Conservation (phyloP, 2,888 invertebrate species). For the Colletes collaris region DNA sequence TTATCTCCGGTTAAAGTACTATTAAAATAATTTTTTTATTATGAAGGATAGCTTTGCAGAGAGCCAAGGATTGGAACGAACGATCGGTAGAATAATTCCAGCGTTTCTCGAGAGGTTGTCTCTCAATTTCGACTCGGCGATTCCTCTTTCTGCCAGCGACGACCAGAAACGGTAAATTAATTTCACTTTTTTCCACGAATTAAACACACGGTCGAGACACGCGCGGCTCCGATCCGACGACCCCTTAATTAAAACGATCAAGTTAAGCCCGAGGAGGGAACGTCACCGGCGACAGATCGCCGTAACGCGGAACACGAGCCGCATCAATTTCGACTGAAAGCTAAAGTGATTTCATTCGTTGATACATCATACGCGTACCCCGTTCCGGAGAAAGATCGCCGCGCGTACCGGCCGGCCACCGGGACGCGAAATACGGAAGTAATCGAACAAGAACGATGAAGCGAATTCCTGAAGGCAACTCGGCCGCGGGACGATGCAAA, state of each 20-base stretch:
- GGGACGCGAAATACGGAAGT: conserved; percentile 58
- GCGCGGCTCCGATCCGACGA: background rate
- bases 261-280: background rate
- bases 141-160: background rate
- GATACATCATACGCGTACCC: conserved; percentile 16
- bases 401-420: conserved; percentile 2
- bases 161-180: conserved; percentile 1
- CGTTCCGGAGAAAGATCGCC: conserved; percentile 12
- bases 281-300: conserved; percentile 5
- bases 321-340: conserved; percentile 29
- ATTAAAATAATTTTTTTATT: too few species aligned
- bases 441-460: conserved; percentile 53
- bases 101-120: too few species aligned
- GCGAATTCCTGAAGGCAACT: conserved; percentile 40
- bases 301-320: conserved; percentile 18
- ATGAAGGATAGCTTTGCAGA: too few species aligned
- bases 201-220: background rate
- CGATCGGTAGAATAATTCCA: too few species aligned
- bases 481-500: conserved; percentile 11
- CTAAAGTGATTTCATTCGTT: conserved; percentile 26
- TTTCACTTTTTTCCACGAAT: background rate
- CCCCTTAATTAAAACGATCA: conserved; percentile 27
- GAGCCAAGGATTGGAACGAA: too few species aligned
- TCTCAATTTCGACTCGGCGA: background rate
- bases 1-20: too few species aligned